These are phyloP conservation scores for Cavia porcellus DNA, from an alignment of 2,113 vertebrate genomes.

Conservation along the genomic window DNA sequence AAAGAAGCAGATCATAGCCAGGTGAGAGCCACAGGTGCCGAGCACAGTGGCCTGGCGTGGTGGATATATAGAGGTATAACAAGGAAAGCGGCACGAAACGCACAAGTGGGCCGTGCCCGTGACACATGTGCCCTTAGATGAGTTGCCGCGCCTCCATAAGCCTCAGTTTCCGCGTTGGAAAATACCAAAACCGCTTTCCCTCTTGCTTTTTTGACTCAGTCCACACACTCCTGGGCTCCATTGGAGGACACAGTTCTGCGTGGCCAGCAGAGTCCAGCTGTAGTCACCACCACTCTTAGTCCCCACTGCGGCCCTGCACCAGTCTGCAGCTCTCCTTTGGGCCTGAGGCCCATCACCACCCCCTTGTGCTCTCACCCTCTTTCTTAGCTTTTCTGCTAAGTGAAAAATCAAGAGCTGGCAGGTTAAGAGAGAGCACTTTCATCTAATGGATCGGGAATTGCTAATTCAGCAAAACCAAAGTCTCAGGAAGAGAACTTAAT, in stretches of 20 bases:
- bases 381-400: constrained; percentile 37
- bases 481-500: constrained; percentile 36
- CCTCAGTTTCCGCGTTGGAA: background rate
- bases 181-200: background rate
- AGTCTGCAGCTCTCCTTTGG: background rate
- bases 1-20: background rate
- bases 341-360: background rate
- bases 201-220: background rate
- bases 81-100: background rate
- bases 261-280: background rate
- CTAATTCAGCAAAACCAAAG: constrained; percentile 56
- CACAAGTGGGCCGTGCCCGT: background rate
- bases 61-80: background rate
- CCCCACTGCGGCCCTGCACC: background rate
- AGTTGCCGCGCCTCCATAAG: background rate
- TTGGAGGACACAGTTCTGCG: background rate
- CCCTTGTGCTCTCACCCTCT: background rate
- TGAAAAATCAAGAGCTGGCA: constrained; percentile 45
- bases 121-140: background rate
- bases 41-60: background rate
- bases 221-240: background rate
- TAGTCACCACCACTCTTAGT: background rate
- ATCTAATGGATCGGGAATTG: constrained; percentile 65
- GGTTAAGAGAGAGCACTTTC: constrained; percentile 42
- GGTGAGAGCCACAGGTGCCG: background rate